Percentiles rank a stretch among this genome's conserved stretches.
These are phyloP conservation scores for Ennomos quercinarius DNA, from an alignment of 2,888 invertebrate species.

Conservation along the genomic window DNA sequence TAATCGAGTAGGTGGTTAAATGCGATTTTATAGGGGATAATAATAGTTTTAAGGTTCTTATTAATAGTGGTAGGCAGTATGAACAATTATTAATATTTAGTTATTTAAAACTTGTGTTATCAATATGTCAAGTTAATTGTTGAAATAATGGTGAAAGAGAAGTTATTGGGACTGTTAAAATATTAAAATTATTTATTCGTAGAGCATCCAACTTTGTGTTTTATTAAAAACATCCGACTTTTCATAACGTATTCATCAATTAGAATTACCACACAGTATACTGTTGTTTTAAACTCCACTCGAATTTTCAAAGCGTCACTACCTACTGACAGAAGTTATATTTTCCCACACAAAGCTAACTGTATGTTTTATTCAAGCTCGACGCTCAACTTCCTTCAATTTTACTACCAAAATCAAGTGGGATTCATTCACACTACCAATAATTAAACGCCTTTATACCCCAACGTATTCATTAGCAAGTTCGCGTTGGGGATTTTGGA, in stretches of 20 bases:
- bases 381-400: conserved; percentile 11
- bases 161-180: conserved; percentile 22
- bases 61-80: conserved; percentile 32
- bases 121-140: conserved; percentile 9
- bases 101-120: conserved; percentile 10
- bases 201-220: conserved; percentile 29
- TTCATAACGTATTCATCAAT: not conserved
- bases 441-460: conserved; percentile 18
- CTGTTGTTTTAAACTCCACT: conserved; percentile 1
- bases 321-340: conserved; percentile 3
- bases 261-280: not conserved
- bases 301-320: not conserved
- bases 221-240: conserved; percentile 5
- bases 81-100: conserved; percentile 21
- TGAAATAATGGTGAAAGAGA: conserved; percentile 35
- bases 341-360: conserved; percentile 11
- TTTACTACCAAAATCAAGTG: conserved; percentile 24
- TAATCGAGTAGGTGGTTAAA: conserved; percentile 18
- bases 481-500: conserved; percentile 4
- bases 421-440: conserved; percentile 25
- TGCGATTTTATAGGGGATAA: conserved; percentile 10
- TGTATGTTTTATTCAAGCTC: conserved; percentile 26
- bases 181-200: conserved; percentile 32
- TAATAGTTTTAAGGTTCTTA: not conserved
- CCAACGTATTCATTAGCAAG: conserved; percentile 24